phyloP scores from a whole-genome alignment of 1,140 invertebrate species.

The Centruroides sculpturatus region DNA sequence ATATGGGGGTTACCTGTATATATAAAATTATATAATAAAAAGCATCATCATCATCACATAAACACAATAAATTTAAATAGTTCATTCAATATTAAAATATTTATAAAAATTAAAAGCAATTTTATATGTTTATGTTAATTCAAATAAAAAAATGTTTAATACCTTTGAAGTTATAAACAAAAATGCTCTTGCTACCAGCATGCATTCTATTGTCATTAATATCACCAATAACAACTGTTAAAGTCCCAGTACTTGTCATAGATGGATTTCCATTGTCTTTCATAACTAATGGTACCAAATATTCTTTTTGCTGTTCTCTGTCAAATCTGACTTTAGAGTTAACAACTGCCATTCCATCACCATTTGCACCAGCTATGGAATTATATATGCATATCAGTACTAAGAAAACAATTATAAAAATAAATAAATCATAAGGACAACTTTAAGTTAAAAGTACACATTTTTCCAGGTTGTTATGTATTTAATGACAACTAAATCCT shows the following conservation, averaged over 20 bases:
- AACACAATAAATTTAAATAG: too few relatives aligned
- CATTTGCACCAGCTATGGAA: conserved; percentile 56
- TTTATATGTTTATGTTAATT: background rate
- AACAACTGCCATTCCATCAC: conserved; percentile 88
- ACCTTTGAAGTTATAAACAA: conserved; percentile 88
- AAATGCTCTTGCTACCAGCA: conserved; percentile 87
- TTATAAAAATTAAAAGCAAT: background rate
- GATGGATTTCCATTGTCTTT: conserved; percentile 76
- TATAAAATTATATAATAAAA: too few relatives aligned
- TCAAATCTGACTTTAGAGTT: conserved; percentile 82
- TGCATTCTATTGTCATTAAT: conserved; percentile 97
- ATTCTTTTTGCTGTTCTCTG: conserved; percentile 88
- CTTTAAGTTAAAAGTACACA: too few relatives aligned
- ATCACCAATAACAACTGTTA: conserved; percentile 88
- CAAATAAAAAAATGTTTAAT: too few relatives aligned
- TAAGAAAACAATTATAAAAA: too few relatives aligned
- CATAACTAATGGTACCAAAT: conserved; percentile 83
- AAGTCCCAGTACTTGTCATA: conserved; percentile 91
- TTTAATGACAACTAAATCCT: too few relatives aligned
- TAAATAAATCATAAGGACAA: too few relatives aligned
- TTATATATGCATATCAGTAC: background rate
- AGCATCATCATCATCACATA: too few relatives aligned
- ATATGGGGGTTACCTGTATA: too few relatives aligned
- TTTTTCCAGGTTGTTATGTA: too few relatives aligned
- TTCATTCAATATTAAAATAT: too few relatives aligned